These are phyloP conservation scores for Chaetodon trifascialis DNA, from an alignment of 2,113 vertebrate species.

Conservation along the genomic window DNA sequence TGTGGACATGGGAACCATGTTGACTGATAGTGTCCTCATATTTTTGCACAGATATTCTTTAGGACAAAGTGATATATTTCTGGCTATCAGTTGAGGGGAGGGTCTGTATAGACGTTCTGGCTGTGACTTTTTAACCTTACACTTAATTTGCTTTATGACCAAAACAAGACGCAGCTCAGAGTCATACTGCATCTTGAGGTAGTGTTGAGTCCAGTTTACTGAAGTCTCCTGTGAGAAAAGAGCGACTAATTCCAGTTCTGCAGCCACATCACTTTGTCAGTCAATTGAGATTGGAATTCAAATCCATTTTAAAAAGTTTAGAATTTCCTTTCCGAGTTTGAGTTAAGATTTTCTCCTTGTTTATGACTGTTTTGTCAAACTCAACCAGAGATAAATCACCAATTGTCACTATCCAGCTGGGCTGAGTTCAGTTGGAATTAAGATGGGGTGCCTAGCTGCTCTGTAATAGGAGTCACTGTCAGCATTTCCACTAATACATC, in stretches of 20 bases:
- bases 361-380: conserved; percentile 38
- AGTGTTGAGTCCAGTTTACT: neutral
- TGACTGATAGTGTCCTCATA: conserved; percentile 10
- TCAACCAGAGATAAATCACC: conserved; percentile 48
- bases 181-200: conserved; percentile 4
- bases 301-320: conserved; percentile 14
- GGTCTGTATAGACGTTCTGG: neutral
- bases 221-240: neutral
- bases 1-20: conserved; percentile 34
- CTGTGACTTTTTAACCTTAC: conserved; percentile 20
- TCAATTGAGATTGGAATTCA: neutral
- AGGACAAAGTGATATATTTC: conserved; percentile 16
- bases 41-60: conserved; percentile 16
- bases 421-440: conserved; percentile 58
- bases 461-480: conserved; percentile 55
- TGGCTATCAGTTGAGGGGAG: neutral
- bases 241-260: neutral
- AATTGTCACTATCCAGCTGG: conserved; percentile 61
- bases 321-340: neutral
- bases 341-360: conserved; percentile 11
- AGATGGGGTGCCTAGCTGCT: conserved; percentile 37
- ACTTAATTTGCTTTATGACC: conserved; percentile 15
- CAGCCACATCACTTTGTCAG: conserved; percentile 12
- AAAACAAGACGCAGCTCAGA: conserved; percentile 25
- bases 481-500: conserved; percentile 61